Base-by-base conservation (phyloP, 2,797 vertebrate genomes). In the Melanotaenia maccullochi region DNA sequence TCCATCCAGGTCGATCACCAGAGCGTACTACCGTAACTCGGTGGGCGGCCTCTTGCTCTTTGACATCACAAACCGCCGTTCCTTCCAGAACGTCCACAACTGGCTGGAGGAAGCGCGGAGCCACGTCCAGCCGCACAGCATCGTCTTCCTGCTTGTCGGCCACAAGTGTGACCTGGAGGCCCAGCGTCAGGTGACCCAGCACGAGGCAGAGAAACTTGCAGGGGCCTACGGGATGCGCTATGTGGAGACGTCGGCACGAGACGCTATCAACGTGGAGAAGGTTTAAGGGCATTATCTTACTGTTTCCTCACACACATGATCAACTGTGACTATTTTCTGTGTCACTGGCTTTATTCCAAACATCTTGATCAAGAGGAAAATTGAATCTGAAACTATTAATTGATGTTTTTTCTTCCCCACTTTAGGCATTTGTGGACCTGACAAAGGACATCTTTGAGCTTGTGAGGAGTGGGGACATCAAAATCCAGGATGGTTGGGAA, bases 11-110 rank as follows among this genome's bases (percentile, higher is more conserved):
- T 99, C 97, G 76, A 99, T 99, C 92, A 99, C 98, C 73, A 94
- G 96, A 75, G 97, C 98, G 32, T 99, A 99, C 93, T 99, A 99
- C 94, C 96, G 97, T 81, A 99, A 99, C 94, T 99, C 98, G 0
- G 98, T 99, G 44, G 98, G 98, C 20, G 98, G 98, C 38, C 95
- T 99, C 68, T 96, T 99, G 65, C 95, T 99, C 52, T 99, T 99
- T 78, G 98, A 99, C 93, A 99, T 99, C 92, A 98, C 97, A 84
- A 99, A 99, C 93, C 97, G 97, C 57, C 95, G 97, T 86, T 99
- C 97, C 66, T 99, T 99, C 94, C 97, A 99, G 94, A 99, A 99
- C 20, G 97, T 99, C 70, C 97, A 98, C 7, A 97, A 99, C 81
- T 99, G 98, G 97, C 93, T 99, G 65, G 97, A 98, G 87, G 98